Evolutionary conservation across 2,113 vertebrate species (phyloP).

Genomic region (Chloroceryle aenea): DNA sequence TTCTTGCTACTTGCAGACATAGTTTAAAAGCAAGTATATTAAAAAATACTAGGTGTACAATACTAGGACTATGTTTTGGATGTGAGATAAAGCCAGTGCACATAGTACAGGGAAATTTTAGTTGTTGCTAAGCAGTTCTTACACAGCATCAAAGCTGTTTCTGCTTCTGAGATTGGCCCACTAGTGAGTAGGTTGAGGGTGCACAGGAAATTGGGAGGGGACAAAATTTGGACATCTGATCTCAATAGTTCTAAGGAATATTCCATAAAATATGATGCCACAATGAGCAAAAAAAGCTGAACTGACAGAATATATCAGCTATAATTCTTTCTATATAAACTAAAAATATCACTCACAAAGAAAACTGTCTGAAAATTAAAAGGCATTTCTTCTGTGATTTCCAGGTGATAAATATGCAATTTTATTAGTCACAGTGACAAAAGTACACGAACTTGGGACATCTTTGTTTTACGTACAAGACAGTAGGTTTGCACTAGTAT

Average conservation of each 20-base stretch:
- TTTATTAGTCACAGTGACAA: neutral
- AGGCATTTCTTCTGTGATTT: neutral
- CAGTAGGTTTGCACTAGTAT: neutral
- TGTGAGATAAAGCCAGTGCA: neutral
- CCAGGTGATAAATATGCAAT: neutral
- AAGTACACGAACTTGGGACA: neutral
- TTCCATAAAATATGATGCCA: accelerated
- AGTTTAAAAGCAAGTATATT: neutral
- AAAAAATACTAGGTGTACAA: neutral
- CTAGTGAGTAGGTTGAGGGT: neutral
- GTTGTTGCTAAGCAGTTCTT: accelerated
- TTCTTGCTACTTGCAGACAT: neutral
- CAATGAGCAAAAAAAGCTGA: neutral
- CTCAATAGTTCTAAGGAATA: neutral
- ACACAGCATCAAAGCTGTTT: neutral
- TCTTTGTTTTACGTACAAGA: neutral
- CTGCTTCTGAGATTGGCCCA: neutral
- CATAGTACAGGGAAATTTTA: neutral
- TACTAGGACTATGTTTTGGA: neutral
- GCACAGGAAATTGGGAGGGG: neutral
- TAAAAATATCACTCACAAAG: neutral
- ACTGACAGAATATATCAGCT: neutral
- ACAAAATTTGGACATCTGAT: neutral
- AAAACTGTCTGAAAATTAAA: neutral
- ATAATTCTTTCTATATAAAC: neutral